A percentile compares a stretch with the other conserved stretches of the same genome.
These are phyloP conservation scores for Chrysolophus pictus DNA, from an alignment of 2,797 vertebrate species.

Conservation along the genomic window DNA sequence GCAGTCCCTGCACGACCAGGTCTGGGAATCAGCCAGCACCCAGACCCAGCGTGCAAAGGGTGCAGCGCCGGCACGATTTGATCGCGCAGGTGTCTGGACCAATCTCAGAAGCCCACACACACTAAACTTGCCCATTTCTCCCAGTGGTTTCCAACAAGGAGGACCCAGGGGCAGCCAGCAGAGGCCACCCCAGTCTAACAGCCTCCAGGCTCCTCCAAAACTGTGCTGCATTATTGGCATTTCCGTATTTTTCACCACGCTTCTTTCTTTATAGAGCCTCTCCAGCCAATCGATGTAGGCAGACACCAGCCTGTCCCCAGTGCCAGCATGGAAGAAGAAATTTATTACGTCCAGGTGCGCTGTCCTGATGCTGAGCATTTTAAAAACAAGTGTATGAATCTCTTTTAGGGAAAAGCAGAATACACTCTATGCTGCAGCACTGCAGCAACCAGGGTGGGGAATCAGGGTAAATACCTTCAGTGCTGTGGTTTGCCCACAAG, in stretches of 20 bases:
- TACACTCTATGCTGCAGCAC: neutral
- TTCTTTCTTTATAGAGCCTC: neutral
- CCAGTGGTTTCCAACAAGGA: neutral
- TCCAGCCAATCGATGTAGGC: neutral
- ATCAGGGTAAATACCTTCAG: neutral
- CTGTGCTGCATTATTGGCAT: neutral
- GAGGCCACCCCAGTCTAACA: neutral
- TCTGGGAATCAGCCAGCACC: neutral
- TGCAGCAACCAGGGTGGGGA: neutral
- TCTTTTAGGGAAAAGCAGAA: neutral
- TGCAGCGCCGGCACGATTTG: neutral
- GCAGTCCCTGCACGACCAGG: neutral
- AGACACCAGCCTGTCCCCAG: neutral
- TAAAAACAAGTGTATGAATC: no score
- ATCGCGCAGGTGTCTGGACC: neutral
- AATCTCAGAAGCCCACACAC: neutral
- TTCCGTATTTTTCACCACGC: neutral
- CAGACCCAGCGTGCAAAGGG: accelerated
- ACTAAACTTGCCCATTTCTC: neutral
- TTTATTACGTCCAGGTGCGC: neutral
- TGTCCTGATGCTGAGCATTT: neutral
- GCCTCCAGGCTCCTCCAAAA: neutral
- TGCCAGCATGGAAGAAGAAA: neutral
- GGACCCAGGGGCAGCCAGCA: neutral
- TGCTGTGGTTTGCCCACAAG: accelerated